These are phyloP conservation scores for Macaria notata DNA, from an alignment of 2,888 invertebrate genomes.

Conservation along the genomic window DNA sequence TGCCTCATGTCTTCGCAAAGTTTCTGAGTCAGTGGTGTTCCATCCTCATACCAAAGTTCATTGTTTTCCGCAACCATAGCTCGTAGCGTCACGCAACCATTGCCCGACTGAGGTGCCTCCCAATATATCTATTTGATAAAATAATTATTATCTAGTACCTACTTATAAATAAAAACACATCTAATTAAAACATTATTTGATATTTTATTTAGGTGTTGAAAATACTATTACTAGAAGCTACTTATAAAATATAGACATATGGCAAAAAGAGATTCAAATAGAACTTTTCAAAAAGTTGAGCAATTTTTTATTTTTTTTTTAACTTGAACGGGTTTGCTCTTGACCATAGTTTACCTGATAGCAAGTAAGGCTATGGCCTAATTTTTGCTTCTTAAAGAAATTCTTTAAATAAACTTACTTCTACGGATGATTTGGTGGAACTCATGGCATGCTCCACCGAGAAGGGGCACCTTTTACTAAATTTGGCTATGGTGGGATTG, in stretches of 20 bases:
- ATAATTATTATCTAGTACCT: neutral
- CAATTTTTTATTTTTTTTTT: too few relatives aligned
- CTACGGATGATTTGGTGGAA: constrained; percentile 55
- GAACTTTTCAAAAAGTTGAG: too few relatives aligned
- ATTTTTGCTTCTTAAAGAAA: too few relatives aligned
- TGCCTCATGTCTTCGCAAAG: constrained; percentile 70
- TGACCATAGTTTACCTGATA: too few relatives aligned
- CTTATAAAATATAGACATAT: too few relatives aligned
- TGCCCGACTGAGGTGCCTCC: constrained; percentile 69
- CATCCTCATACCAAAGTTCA: constrained; percentile 69
- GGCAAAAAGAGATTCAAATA: too few relatives aligned
- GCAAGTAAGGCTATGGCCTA: too few relatives aligned
- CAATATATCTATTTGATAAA: constrained; percentile 61
- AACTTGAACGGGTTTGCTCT: too few relatives aligned
- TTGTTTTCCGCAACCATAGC: constrained; percentile 71
- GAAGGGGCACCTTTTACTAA: constrained; percentile 65
- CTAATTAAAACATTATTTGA: too few relatives aligned
- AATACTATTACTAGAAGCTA: too few relatives aligned
- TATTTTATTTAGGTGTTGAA: too few relatives aligned
- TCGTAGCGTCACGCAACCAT: constrained; percentile 66
- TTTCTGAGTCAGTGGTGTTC: constrained; percentile 56
- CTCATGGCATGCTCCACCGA: constrained; percentile 65
- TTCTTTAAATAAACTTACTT: constrained; percentile 42
- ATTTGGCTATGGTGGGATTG: constrained; percentile 51
- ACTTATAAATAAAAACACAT: too few relatives aligned